Evolutionary conservation across 2,113 vertebrate species (phyloP).

Genomic region (Tinamus guttatus): DNA sequence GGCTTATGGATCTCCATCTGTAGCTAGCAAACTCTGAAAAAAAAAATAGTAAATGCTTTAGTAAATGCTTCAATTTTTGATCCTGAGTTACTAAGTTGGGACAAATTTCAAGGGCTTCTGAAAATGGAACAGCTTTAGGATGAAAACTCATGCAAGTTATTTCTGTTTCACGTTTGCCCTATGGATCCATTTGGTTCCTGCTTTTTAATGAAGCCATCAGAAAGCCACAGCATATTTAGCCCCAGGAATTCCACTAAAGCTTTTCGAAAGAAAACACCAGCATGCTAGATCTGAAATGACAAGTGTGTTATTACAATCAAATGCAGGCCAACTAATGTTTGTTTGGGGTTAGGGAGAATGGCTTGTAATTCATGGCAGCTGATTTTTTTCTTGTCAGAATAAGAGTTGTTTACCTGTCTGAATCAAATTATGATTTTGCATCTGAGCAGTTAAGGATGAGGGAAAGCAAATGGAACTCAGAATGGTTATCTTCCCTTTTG

Average conservation of each 20-base stretch:
- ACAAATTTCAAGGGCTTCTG: not conserved
- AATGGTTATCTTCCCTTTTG: not conserved
- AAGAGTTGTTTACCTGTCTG: conserved; percentile 55
- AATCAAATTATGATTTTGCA: conserved; percentile 33
- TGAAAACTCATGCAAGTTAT: not conserved
- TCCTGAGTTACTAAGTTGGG: not conserved
- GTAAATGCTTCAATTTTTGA: not conserved
- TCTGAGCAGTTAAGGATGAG: not conserved
- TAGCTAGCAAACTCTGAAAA: not conserved
- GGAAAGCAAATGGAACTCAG: not conserved
- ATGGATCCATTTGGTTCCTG: not conserved
- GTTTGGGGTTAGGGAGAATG: conserved; percentile 51
- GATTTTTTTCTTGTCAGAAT: not conserved
- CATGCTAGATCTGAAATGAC: conserved; percentile 1
- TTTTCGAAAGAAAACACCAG: not conserved
- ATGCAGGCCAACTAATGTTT: conserved; percentile 41
- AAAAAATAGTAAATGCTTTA: not conserved
- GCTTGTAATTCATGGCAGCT: conserved; percentile 54
- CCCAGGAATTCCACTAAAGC: conserved; percentile 48
- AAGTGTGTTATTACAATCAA: conserved; percentile 33
- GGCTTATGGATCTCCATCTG: not conserved
- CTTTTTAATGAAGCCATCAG: conserved; percentile 42
- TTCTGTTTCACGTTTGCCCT: not conserved
- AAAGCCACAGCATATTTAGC: conserved; percentile 7
- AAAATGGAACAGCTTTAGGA: not conserved